These are phyloP conservation scores for Drosophila watanabei DNA, from an alignment of 1,140 invertebrate species.

Conservation along the genomic window DNA sequence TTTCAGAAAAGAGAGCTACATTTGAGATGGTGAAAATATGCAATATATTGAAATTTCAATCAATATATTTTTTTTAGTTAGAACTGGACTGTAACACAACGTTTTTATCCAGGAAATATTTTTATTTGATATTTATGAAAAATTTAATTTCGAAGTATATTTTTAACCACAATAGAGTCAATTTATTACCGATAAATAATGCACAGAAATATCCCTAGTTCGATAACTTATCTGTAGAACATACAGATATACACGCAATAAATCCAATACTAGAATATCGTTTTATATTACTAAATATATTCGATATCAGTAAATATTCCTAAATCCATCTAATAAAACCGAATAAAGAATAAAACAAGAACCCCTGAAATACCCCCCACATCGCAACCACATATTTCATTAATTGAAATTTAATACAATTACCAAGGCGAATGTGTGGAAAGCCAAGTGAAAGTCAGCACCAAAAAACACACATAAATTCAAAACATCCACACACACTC, in stretches of 20 bases:
- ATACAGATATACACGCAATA: too few species aligned
- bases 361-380: conserved; percentile 2
- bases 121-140: background rate
- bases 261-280: too few species aligned
- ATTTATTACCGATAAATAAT: too few species aligned
- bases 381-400: conserved; percentile 53
- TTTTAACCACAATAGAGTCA: too few species aligned
- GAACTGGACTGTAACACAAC: too few species aligned
- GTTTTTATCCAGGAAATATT: background rate
- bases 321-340: background rate
- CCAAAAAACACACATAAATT: conserved; percentile 59
- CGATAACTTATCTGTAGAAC: background rate
- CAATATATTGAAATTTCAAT: background rate
- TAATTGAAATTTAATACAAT: conserved; percentile 84
- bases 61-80: background rate
- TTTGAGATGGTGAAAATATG: background rate
- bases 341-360: background rate
- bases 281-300: too few species aligned
- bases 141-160: too few species aligned
- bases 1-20: background rate
- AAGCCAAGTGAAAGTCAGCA: conserved; percentile 68
- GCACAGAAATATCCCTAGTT: too few species aligned
- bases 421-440: conserved; percentile 52
- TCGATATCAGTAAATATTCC: too few species aligned
- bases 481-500: conserved; percentile 20